Evolutionary conservation across 35 echinoderm and acorn worm genomes (phyloP).

Genomic region (Diadema setosum): DNA sequence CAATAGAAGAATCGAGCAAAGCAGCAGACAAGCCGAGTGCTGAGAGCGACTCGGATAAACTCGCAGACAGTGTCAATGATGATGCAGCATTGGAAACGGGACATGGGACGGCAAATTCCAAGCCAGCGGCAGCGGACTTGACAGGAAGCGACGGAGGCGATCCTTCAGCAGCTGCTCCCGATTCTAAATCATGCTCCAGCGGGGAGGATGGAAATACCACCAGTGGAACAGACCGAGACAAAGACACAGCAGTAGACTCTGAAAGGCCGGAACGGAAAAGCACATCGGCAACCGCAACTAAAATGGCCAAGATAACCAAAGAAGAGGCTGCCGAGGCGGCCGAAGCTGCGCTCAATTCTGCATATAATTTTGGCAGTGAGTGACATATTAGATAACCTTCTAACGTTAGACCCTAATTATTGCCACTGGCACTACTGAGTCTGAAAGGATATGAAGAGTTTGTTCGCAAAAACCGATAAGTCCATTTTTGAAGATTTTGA

Average conservation of each 20-base stretch:
- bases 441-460: too few species aligned
- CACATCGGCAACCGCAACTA: not conserved
- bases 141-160: not conserved
- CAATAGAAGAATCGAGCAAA: not conserved
- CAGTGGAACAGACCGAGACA: not conserved
- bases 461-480: too few species aligned
- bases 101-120: not conserved
- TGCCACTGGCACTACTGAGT: too few species aligned
- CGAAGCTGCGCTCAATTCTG: not conserved
- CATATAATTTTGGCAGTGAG: slow-evolving; percentile 10
- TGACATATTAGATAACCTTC: too few species aligned
- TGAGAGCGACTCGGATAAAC: not conserved
- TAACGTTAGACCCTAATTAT: too few species aligned
- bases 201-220: not conserved
- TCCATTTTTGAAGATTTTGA: too few species aligned
- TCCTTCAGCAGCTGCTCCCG: too few species aligned
- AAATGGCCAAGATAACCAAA: not conserved
- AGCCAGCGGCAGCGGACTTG: not conserved
- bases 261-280: not conserved
- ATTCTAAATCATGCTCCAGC: too few species aligned
- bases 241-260: not conserved
- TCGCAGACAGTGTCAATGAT: not conserved
- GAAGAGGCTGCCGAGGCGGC: slow-evolving; percentile 31
- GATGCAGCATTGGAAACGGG: not conserved
- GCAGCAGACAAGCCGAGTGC: not conserved